Evolutionary conservation across 2,888 invertebrate species (phyloP).

Genomic region (Tetheella fluctuosa): DNA sequence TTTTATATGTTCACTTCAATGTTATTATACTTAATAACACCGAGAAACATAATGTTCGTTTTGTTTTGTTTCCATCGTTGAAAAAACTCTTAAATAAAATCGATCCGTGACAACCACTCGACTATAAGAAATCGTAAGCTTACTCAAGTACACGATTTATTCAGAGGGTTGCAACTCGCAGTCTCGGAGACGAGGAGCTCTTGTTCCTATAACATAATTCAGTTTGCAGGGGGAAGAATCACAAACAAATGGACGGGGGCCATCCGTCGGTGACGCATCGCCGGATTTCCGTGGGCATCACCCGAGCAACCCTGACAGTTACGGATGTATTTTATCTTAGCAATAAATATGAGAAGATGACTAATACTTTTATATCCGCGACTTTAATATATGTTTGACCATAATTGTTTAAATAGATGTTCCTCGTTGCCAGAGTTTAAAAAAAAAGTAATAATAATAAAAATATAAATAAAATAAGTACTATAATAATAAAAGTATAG

Average conservation of each 20-base stretch:
- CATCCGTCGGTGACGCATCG: conserved; percentile 66
- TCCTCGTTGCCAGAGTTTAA: not conserved
- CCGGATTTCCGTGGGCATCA: conserved; percentile 67
- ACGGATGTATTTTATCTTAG: conserved; percentile 67
- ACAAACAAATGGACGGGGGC: conserved; percentile 55
- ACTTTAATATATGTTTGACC: conserved; percentile 18
- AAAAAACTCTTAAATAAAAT: conserved; percentile 15
- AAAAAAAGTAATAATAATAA: not conserved
- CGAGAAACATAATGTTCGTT: not conserved
- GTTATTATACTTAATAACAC: not conserved
- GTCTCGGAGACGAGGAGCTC: conserved; percentile 53
- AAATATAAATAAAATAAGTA: too few relatives aligned
- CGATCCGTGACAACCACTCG: conserved; percentile 12
- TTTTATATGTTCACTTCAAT: too few relatives aligned
- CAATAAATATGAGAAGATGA: conserved; percentile 49
- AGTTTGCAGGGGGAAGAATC: conserved; percentile 65
- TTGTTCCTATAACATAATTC: conserved; percentile 68
- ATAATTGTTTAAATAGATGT: not conserved
- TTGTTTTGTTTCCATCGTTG: not conserved
- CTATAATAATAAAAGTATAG: too few relatives aligned
- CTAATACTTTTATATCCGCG: conserved; percentile 22
- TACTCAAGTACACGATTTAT: conserved; percentile 69
- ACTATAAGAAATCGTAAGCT: conserved; percentile 35
- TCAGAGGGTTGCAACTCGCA: conserved; percentile 58
- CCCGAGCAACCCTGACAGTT: conserved; percentile 61